These are phyloP conservation scores for Mormyrus lacerda DNA, from an alignment of 2,113 vertebrate species.

Conservation along the genomic window DNA sequence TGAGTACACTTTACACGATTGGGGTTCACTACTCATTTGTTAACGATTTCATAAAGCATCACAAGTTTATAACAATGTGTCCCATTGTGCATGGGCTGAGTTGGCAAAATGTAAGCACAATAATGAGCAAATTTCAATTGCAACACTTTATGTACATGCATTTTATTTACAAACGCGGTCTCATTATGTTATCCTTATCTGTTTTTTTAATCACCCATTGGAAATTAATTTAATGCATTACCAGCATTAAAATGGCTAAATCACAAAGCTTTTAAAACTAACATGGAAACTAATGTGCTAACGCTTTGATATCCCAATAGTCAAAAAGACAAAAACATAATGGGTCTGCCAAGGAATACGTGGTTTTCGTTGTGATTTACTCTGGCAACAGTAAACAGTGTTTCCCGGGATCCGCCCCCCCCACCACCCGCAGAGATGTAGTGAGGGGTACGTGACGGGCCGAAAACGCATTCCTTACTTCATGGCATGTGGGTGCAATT, in stretches of 20 bases:
- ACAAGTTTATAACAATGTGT: background rate
- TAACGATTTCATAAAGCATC: background rate
- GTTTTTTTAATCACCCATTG: too few relatives aligned
- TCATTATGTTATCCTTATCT: background rate
- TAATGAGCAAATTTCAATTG: background rate
- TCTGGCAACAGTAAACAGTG: too few relatives aligned
- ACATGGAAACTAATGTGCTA: background rate
- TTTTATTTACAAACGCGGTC: background rate
- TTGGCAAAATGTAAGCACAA: background rate
- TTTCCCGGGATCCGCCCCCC: too few relatives aligned
- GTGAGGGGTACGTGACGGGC: background rate
- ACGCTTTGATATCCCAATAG: background rate
- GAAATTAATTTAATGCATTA: background rate
- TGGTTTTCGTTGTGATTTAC: too few relatives aligned
- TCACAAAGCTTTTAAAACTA: background rate
- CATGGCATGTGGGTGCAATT: background rate
- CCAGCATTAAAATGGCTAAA: background rate
- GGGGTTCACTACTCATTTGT: background rate
- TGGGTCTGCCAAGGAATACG: background rate
- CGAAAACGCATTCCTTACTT: background rate
- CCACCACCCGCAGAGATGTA: background rate
- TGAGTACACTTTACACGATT: background rate
- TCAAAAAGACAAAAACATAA: background rate
- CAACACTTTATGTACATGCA: background rate
- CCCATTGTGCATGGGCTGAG: background rate